Evolutionary conservation across 1,140 invertebrate species (phyloP).

Genomic region (Luehdorfia chinensis): DNA sequence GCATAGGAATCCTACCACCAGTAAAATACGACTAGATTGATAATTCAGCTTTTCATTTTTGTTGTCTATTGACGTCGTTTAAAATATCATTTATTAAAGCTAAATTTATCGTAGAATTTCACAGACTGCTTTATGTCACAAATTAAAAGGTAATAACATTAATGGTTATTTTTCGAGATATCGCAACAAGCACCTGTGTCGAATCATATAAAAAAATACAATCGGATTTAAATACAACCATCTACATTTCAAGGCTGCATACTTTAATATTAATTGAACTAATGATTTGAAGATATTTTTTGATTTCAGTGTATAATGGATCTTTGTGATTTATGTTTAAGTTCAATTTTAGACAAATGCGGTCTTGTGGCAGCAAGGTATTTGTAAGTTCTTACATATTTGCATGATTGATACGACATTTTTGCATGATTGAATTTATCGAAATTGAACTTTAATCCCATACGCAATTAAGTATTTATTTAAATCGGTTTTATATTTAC

Average conservation of each 20-base stretch:
- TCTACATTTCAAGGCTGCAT: conserved; percentile 8
- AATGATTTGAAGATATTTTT: neutral
- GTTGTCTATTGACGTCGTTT: no score
- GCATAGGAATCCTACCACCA: no score
- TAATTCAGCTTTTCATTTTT: no score
- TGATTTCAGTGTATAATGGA: neutral
- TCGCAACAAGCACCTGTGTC: neutral
- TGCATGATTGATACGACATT: no score
- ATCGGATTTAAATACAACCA: conserved; percentile 3
- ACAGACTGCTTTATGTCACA: no score
- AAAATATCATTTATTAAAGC: no score
- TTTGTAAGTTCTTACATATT: no score
- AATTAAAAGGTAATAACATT: no score
- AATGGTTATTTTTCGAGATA: neutral
- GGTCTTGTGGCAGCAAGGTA: no score
- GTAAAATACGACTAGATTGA: no score
- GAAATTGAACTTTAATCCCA: neutral
- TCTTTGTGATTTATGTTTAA: neutral
- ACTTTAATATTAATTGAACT: neutral
- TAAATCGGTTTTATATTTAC: no score
- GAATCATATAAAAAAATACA: neutral
- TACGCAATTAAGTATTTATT: neutral
- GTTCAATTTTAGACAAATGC: neutral
- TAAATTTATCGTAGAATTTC: no score
- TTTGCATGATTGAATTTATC: neutral